phyloP scores from a whole-genome alignment of 2,113 vertebrate genomes.

The Gracilinanus agilis region DNA sequence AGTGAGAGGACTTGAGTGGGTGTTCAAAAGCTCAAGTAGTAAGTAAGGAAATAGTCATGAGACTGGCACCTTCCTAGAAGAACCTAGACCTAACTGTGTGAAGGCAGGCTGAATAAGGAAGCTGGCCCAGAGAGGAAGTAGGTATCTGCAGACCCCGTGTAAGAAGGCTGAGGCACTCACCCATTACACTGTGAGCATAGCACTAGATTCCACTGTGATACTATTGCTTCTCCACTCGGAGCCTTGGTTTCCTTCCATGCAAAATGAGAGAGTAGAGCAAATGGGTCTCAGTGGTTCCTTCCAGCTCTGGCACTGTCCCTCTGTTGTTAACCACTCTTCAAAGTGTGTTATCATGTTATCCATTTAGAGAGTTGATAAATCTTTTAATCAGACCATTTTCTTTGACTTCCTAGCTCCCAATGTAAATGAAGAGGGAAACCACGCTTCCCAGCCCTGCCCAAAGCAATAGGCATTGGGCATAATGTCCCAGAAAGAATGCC shows the following conservation, averaged over 20 bases:
- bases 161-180: not conserved
- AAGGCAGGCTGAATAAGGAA: not conserved
- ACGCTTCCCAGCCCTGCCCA: not conserved
- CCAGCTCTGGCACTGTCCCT: not conserved
- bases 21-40: too few relatives aligned
- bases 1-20: too few relatives aligned
- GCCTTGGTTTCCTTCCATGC: not conserved
- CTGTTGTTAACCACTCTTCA: not conserved
- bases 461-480: not conserved
- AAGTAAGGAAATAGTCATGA: not conserved
- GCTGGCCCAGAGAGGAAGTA: not conserved
- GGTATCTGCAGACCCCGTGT: not conserved
- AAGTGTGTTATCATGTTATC: not conserved
- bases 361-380: not conserved
- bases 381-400: not conserved
- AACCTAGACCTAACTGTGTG: not conserved
- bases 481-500: not conserved
- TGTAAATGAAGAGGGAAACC: not conserved
- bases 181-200: not conserved
- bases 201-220: not conserved
- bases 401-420: not conserved
- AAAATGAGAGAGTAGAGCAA: not conserved
- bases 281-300: not conserved
- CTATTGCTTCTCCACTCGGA: not conserved
- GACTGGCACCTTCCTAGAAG: not conserved